Evolutionary conservation across 2,888 invertebrate genomes (phyloP).

Genomic region (Conistra vaccinii): DNA sequence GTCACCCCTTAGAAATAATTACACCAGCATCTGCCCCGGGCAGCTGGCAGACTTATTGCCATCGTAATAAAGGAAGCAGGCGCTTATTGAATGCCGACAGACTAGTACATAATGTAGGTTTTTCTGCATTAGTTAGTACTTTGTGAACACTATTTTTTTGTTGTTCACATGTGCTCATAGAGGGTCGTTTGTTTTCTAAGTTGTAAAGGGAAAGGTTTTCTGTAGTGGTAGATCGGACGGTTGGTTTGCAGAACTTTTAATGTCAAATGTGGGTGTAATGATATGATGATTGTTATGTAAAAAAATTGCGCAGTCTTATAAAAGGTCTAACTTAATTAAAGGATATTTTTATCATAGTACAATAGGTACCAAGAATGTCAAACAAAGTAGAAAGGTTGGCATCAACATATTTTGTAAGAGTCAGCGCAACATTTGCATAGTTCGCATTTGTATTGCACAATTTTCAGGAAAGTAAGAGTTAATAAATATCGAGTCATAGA

Average conservation of each 20-base stretch:
- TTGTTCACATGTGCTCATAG: conserved; percentile 20
- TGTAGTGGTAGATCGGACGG: neutral
- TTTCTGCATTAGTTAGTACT: conserved; percentile 57
- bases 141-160: conserved; percentile 50
- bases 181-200: conserved; percentile 8
- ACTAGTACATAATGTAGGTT: conserved; percentile 61
- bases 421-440: conserved; percentile 15
- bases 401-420: conserved; percentile 21
- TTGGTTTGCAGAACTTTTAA: conserved; percentile 16
- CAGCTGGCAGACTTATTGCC: conserved; percentile 80
- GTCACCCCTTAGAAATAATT: conserved; percentile 75
- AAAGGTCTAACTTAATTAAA: neutral
- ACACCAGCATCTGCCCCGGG: conserved; percentile 76
- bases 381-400: neutral
- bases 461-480: conserved; percentile 8
- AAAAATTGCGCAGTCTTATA: neutral
- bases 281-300: conserved; percentile 13
- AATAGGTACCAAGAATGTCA: neutral
- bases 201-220: conserved; percentile 23
- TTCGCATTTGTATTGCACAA: conserved; percentile 19
- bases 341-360: no score
- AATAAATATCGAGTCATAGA: conserved; percentile 23
- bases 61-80: conserved; percentile 80
- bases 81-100: conserved; percentile 75
- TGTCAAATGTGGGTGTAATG: conserved; percentile 18